These are phyloP conservation scores for Hypercompe scribonia DNA, from an alignment of 2,888 invertebrate genomes.

Conservation along the genomic window DNA sequence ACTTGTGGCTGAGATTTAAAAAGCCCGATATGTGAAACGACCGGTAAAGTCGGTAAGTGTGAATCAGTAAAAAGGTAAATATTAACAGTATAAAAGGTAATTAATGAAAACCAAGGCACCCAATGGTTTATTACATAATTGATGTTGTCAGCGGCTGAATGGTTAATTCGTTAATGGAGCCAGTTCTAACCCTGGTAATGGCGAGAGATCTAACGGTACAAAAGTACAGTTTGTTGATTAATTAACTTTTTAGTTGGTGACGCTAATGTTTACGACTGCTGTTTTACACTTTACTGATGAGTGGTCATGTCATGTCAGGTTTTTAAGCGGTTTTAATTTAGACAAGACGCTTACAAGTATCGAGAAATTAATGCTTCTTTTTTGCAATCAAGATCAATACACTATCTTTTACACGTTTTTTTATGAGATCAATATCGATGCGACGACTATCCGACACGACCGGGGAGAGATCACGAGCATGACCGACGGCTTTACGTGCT, in stretches of 20 bases:
- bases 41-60: too few species aligned
- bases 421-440: too few species aligned
- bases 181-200: slow-evolving; percentile 54
- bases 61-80: slow-evolving; percentile 39
- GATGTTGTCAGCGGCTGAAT: slow-evolving; percentile 54
- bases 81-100: slow-evolving; percentile 56
- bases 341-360: slow-evolving; percentile 22
- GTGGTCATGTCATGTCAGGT: slow-evolving; percentile 42
- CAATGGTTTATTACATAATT: slow-evolving; percentile 58
- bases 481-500: too few species aligned
- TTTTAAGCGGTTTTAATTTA: slow-evolving; percentile 28
- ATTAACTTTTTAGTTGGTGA: slow-evolving; percentile 52
- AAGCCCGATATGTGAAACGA: slow-evolving; percentile 6
- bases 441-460: too few species aligned
- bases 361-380: slow-evolving; percentile 12
- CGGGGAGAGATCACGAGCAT: too few species aligned
- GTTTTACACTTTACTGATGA: slow-evolving; percentile 31
- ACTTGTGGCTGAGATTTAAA: neutral
- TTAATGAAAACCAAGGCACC: slow-evolving; percentile 52
- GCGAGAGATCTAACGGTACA: slow-evolving; percentile 58
- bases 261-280: slow-evolving; percentile 39
- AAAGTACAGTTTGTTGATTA: slow-evolving; percentile 53
- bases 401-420: neutral
- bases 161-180: slow-evolving; percentile 62
- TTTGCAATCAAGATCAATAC: neutral